phyloP scores from a whole-genome alignment of 1,140 invertebrate genomes.

The Drosophila pachea region DNA sequence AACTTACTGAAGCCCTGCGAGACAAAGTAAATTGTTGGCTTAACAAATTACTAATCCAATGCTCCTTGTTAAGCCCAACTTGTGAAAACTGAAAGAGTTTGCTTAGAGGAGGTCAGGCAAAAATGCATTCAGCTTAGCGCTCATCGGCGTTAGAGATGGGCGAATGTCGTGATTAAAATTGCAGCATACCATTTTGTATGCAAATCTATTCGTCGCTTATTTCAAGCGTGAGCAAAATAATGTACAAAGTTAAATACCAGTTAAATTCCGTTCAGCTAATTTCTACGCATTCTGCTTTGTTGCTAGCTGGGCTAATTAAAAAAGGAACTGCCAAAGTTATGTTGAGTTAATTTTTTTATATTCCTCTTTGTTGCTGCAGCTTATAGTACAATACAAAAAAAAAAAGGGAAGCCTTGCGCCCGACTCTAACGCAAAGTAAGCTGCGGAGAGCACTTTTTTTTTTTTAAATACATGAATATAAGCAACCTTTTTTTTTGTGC shows the following conservation, averaged over 20 bases:
- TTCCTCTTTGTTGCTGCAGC: neutral
- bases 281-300: too few relatives aligned
- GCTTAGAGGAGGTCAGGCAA: neutral
- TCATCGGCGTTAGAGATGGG: neutral
- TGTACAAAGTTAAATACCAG: too few relatives aligned
- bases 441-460: neutral
- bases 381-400: neutral
- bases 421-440: too few relatives aligned
- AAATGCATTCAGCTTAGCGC: neutral
- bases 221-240: too few relatives aligned
- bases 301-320: neutral
- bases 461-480: neutral
- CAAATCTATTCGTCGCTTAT: too few relatives aligned
- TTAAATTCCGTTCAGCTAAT: too few relatives aligned
- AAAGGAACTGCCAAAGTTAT: constrained; percentile 1
- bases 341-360: neutral
- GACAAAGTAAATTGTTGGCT: constrained; percentile 69
- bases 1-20: constrained; percentile 57
- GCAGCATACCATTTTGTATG: too few relatives aligned
- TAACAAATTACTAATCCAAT: constrained; percentile 71
- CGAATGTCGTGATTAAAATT: neutral
- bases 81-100: constrained; percentile 2
- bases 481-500: neutral
- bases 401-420: neutral
- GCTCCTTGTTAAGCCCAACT: constrained; percentile 21